Percentiles rank a stretch among this genome's conserved stretches.
phyloP scores from a whole-genome alignment of 2,888 invertebrate genomes.

The Oscheius sp. region DNA sequence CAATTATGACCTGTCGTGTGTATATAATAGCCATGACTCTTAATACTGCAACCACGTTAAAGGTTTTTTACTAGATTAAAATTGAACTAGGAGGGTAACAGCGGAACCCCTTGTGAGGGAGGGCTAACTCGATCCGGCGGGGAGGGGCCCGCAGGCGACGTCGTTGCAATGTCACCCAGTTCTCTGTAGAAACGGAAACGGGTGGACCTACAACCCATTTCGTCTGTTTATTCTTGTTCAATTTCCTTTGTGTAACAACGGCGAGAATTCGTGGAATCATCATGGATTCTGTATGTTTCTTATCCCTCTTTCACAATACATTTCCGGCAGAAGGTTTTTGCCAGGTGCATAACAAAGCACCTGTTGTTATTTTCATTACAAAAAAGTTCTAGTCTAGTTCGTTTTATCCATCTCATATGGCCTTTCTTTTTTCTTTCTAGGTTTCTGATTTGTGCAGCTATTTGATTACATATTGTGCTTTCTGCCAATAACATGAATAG shows the following conservation, averaged over 20 bases:
- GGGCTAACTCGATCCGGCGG: conserved; percentile 27
- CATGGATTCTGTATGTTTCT: background rate
- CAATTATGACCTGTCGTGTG: no score
- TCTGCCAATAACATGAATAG: no score
- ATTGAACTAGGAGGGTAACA: conserved; percentile 1
- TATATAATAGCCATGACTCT: no score
- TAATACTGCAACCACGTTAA: no score
- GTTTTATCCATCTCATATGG: no score
- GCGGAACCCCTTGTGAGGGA: conserved; percentile 19
- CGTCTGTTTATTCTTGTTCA: background rate
- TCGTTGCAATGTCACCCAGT: background rate
- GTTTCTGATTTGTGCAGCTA: no score
- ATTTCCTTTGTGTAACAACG: background rate
- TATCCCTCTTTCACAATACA: background rate
- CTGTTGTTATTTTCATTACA: no score
- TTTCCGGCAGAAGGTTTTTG: no score
- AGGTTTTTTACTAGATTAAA: background rate
- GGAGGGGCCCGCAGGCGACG: conserved; percentile 21
- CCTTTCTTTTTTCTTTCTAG: no score
- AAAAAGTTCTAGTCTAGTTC: no score
- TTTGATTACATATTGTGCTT: no score
- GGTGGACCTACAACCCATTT: background rate
- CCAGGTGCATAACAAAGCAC: no score
- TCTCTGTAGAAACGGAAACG: conserved; percentile 19
- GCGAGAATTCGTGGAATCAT: background rate